A percentile compares a stretch with the other conserved stretches of the same genome.
Evolutionary conservation across 2,888 invertebrate genomes (phyloP).

Genomic region (Drosophila infuscata): DNA sequence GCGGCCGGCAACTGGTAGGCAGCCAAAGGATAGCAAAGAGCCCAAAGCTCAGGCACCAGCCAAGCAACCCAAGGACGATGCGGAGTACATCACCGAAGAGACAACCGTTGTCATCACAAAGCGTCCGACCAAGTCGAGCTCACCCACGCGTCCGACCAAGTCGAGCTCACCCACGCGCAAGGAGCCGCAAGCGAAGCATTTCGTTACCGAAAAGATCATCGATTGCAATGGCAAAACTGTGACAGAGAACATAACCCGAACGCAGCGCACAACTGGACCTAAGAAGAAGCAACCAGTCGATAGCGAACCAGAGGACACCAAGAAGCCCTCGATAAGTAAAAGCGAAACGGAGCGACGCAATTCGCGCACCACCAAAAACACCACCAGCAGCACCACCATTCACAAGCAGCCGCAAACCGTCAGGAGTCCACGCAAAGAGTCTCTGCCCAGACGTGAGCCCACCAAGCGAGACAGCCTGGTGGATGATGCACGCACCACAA

Average conservation of each 20-base stretch:
- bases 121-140: conserved; percentile 42
- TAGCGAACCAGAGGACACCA: conserved; percentile 46
- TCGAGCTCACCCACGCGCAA: conserved; percentile 51
- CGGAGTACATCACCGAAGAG: conserved; percentile 54
- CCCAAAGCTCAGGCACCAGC: conserved; percentile 6
- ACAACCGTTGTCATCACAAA: conserved; percentile 56
- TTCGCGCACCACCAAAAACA: conserved; percentile 49
- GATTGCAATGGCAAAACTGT: conserved; percentile 32
- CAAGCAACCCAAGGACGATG: conserved; percentile 39
- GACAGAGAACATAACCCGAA: conserved; percentile 35
- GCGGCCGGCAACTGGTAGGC: conserved; percentile 2
- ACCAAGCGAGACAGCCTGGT: conserved; percentile 56
- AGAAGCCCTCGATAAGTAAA: conserved; percentile 36
- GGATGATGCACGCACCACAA: conserved; percentile 55
- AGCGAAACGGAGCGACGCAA: conserved; percentile 49
- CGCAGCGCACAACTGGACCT: conserved; percentile 4
- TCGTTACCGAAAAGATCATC: conserved; percentile 52
- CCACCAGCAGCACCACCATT: conserved; percentile 14
- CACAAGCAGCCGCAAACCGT: conserved; percentile 27
- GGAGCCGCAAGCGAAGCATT: conserved; percentile 48
- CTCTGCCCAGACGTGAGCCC: conserved; percentile 49
- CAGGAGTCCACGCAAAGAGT: conserved; percentile 67
- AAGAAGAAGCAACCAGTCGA: conserved; percentile 36
- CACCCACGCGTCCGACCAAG: conserved; percentile 45
- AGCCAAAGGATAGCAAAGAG: conserved; percentile 9